Evolutionary conservation across 2,113 vertebrate species (phyloP), one percentile per base, ranked within the genome.

Genomic region (Trogon surrucura): DNA sequence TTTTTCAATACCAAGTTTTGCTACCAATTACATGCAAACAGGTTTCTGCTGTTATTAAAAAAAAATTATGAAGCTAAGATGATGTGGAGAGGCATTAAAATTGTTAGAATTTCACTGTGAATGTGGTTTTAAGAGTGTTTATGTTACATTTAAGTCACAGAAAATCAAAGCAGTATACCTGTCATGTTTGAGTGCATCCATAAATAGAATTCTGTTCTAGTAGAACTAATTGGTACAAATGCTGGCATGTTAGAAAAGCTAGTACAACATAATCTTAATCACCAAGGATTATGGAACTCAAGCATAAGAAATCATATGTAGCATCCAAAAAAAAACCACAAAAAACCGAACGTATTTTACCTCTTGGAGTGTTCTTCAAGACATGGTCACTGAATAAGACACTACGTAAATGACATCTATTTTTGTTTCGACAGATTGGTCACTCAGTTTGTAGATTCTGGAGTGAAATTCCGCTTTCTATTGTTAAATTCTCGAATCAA

Each of bases 221-320:
- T 78, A 93, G 72, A 94, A 91, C 47, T 95, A 96, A 94, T 90
- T 94, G 64, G 29, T 90, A 74, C 82, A 90, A 86, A 85, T 73
- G 67, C n/a, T 89, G 71, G 6, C 72, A 74, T 94, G 82, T 65
- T 96, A 91, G 62, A 78, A 87, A 92, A 80, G 48, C 38, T 90
- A 48, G 34, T 83, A 88, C 48, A 73, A 84, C 56, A 90, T 61
- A 36, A 44, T 85, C 80, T 72, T 87, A 90, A 94, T 88, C 75
- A 96, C 34, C 48, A 41, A 74, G 64, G 71, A 84, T 91, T 96
- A 91, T 34, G 56, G 88, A 95, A 80, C 9, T 86, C 56, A 88
- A 74, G 77, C 83, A 86, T 71, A 78, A 84, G 72, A 85, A 89
- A 91, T 54, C 10, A 65, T 44, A 89, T 38, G 27, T 13, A 29